Conservation (phyloP, 2,113 vertebrate species). For the Semnopithecus entellus region DNA sequence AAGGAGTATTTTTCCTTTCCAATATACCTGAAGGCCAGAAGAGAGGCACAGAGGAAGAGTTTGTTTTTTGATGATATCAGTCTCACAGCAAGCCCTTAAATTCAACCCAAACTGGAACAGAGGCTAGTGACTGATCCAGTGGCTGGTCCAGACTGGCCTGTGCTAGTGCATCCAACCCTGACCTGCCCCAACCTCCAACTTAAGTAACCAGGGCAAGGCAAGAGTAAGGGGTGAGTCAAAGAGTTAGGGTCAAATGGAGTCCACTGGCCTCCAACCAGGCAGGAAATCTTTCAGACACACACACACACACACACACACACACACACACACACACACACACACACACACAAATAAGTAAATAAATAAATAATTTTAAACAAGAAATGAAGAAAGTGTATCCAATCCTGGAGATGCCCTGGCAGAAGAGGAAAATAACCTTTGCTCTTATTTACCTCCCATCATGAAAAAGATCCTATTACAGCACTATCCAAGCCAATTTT, state of each 20-base stretch:
- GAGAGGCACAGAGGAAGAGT: neutral
- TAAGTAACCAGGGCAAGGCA: neutral
- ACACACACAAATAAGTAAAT: neutral
- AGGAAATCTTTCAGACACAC: neutral
- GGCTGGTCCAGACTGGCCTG: neutral
- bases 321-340: no score
- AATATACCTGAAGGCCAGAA: neutral
- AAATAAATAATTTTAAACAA: neutral
- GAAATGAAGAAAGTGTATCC: neutral
- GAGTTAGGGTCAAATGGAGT: neutral
- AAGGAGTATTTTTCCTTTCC: neutral
- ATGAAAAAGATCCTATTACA: constrained; percentile 52
- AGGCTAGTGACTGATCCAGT: neutral
- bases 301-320: no score
- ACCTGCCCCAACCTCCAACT: neutral
- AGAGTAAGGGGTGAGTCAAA: neutral
- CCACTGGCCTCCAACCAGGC: neutral
- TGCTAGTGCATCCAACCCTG: neutral
- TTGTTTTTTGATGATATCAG: neutral
- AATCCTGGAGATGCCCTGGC: neutral
- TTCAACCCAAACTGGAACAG: neutral
- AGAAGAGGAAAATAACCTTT: constrained; percentile 51
- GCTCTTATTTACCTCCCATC: neutral
- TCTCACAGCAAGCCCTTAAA: neutral
- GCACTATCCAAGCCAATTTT: constrained; percentile 50